Base-by-base conservation (phyloP, 2,113 vertebrate species). In the Gulo gulo region DNA sequence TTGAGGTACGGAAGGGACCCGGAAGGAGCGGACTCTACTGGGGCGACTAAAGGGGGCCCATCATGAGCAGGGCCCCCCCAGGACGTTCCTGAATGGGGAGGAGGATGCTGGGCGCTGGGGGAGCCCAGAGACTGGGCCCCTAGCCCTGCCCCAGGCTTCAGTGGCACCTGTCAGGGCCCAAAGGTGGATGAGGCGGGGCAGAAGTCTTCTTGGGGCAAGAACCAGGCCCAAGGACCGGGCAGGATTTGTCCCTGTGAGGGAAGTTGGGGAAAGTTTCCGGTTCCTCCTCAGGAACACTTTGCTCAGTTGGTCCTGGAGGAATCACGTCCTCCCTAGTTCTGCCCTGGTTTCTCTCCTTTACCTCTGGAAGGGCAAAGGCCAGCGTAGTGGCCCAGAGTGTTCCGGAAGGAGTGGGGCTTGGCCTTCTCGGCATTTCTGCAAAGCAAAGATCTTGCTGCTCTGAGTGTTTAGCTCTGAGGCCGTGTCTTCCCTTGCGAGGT, bases 351-450 rank as follows among this genome's bases (percentile, higher is more conserved):
- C 31, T 20, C 47, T 79, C 76, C 39, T 78, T 31, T 12, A 34
- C 10, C 29, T 52, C 76, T 52, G 47, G 50, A 23, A 52, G 5
- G 31, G 45, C 34, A 52, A 52, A 20, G 9, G 47, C 76, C 18
- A 21, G 16, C 4, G 1, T 9, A 20, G 45, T 20, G 47, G 29
- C 29, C 10, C 1, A 1, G 16, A 16, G 16, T 52, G 4, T 11
- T 9, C 9, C 0, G 16, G 8, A 79, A 50, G 76, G 45, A 52
- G 9, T 16, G 42, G 29, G 16, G 4, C 45, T 42, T 45, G 71
- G 39, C 29, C 45, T 50, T 50, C 45, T 78, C 31, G 15, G 8
- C 45, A 79, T 29, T 31, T 50, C 26, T 34, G 29, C 45, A 79
- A 50, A 52, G 76, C 45, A 50, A 50, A 29, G 76, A 50, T 50